Evolutionary conservation across 1,140 invertebrate species (phyloP), one percentile per base, ranked within the genome.

Genomic region (Teleogryllus occipitalis): DNA sequence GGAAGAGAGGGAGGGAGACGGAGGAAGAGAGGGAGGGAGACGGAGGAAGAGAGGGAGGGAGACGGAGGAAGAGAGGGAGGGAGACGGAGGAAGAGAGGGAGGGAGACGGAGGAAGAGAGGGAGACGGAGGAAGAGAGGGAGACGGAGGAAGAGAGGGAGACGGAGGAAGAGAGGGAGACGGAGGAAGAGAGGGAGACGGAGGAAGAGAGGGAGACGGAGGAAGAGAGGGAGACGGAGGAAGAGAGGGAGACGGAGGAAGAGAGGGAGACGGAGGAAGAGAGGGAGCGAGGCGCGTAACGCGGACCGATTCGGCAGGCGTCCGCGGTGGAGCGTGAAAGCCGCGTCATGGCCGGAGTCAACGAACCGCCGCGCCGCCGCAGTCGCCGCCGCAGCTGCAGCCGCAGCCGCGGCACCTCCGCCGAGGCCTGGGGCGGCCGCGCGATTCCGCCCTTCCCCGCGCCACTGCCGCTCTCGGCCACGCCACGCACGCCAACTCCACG

Each of bases 131-230:
- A 39, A 76, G 75, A 76, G 21, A 10, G 21, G 22, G 75, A 76
- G 21, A 8, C n/a, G 21, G 22, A 21, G 39, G 75, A 22, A 39
- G 39, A 39, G 10, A 76, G 21, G 10, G 21, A 39, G 10, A 39
- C 8, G 75, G 75, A 39, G 75, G 22, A 8, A 76, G 21, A 22
- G 75, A 76, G 75, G 14, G n/a, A 72, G 54, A 18, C 10, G 22
- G 75, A 76, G 75, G 75, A 76, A 21, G 75, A 76, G 75, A 76
- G 75, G 22, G n/a, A 76, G 75, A 18, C 10, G n/a, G 54, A 18
- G 10, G n/a, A 72, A 18, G 54, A 72, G 54, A 72, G n/a, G 65
- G 6, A 3, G n/a, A 6, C 14, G 14, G 65, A 72, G 65, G 65
- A n/a, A 6, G n/a, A 72, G 65, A 1, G 14, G n/a, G 1, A 6